Evolutionary conservation across 2,888 invertebrate species (phyloP), one percentile per base, ranked within the genome.

Genomic region (Eupelmus urozonus): DNA sequence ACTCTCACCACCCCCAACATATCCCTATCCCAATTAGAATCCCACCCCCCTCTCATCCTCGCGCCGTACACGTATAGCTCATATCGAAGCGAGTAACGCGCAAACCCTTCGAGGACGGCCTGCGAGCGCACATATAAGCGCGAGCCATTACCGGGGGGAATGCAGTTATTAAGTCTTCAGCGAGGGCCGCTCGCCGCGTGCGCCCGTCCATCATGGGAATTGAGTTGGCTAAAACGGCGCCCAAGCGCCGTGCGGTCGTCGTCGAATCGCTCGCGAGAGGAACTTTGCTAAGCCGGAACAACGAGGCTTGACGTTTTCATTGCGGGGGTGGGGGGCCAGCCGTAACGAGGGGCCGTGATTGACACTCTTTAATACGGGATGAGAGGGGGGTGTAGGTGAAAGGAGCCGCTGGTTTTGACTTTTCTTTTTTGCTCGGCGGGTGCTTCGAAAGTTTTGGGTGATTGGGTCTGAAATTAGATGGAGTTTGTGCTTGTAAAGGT

Each of bases 91-190:
- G n/a, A n/a, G n/a, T n/a, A n/a, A n/a, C 62, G 45, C 29, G 29
- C 16, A 18, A 34, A 20, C 20, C 60, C 20, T 40, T 23, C 42
- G 40, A 18, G n/a, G 18, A 23, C 29, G 20, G 13, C 57, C 29
- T 53, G 18, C n/a, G 69, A 5, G 57, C 72, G 29, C 42, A 45
- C 66, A 40, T 69, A 65, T 49, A 66, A 20, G 20, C 20, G 3
- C 53, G 34, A 66, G 34, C 65, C 70, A 75, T 78, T 75, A 60
- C 25, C 63, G 72, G 72, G 49, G 76, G 55, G 76, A 80, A 76
- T 78, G 81, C 73, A 76, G 82, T 82, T 83, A 82, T 82, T 81
- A 82, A 83, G 82, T 80, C 81, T 82, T 83, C 75, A 81, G 23
- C 25, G 62, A 69, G 1, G 63, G 71, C n/a, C n/a, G n/a, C n/a